Base-by-base conservation (phyloP, 2,888 invertebrate genomes). In the Melanostoma scalare region DNA sequence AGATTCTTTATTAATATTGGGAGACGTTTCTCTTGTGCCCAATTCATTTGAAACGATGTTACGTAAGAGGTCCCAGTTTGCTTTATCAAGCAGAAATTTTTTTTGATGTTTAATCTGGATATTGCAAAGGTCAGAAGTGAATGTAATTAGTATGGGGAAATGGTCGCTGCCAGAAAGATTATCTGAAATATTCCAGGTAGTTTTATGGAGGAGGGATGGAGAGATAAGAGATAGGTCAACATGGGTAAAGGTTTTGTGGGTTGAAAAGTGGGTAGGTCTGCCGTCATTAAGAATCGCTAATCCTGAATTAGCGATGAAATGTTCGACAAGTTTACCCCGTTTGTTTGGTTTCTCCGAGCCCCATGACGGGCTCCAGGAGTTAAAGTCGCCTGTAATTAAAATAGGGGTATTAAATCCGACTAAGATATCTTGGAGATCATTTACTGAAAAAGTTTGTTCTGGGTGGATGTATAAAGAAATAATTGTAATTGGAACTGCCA, bases 391-490 rank as follows among this genome's bases (percentile, higher is more conserved):
- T 20, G 20, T 20, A 20, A 20, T 20, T 20, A 67, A 20, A 10
- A 44, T 46, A 52, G 52, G 65, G 42, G 30, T 52, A 20, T 52
- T 65, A 42, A 53, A 52, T 40, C 65, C 65, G 30, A 42, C 52
- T 40, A 65, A 42, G n/a, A 53, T 10, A 40, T n/a, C 33, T 35
- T 33, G 4, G 4, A 73, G 42, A 6, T 69, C 53, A 30, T 8
- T 50, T 3, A 30, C 52, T 5, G 55, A 56, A 31, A 74, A 80
- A 2, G 8, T 46, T 68, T 77, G 61, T 9, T 77, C 40, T 6
- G 81, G 72, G 6, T 60, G 72, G 10, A 82, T 68, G 44, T 82
- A 82, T 5, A 40, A 42, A 6, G 8, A 48, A 3, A 82, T 60
- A 40, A 82, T 44, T 35, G 73, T 63, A 3, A 80, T 40, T 30